Evolutionary conservation across 2,113 vertebrate genomes (phyloP), one percentile per base, ranked within the genome.

Genomic region (Nesoenas mayeri): DNA sequence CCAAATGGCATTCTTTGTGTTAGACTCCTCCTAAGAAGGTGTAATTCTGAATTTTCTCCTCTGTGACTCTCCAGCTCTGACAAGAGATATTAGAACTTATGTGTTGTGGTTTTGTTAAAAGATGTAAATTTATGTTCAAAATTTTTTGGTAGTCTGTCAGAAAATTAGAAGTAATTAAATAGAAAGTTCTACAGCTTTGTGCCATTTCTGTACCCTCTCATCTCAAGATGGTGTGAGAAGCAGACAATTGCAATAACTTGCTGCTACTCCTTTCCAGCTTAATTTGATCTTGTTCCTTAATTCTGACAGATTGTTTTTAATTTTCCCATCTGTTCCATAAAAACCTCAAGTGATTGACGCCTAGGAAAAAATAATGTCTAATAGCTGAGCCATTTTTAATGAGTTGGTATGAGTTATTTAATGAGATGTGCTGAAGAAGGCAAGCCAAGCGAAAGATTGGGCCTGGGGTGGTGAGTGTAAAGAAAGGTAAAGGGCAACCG

Each of bases 251-350:
- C 91, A 97, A 95, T 96, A 97, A 97, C 95, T 96, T 95, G 96
- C 80, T 95, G 95, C 94, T 94, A 95, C 94, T 97, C 89, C 95
- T 95, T 96, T 96, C 95, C 96, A 97, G 95, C 91, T 96, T 97
- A 97, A 97, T 97, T 97, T 97, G 97, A 97, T 97, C 97, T 91
- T 94, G 95, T 97, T 97, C 97, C 93, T 96, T 97, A 96, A 95
- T 96, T 97, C 94, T 96, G 96, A 97, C 97, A 97, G 97, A 97
- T 97, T 97, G 97, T 97, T 96, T 97, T 96, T 97, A 94, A 96
- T 96, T 96, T 95, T 96, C 96, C 97, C 97, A 97, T 97, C 97
- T 97, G 97, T 97, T 97, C 97, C 93, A 92, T 96, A 92, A 95
- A 96, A 95, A 91, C 93, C 90, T 94, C 54, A 89, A 96, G 85